Conservation (phyloP, 2,888 invertebrate genomes). For the Eupithecia insigniata region DNA sequence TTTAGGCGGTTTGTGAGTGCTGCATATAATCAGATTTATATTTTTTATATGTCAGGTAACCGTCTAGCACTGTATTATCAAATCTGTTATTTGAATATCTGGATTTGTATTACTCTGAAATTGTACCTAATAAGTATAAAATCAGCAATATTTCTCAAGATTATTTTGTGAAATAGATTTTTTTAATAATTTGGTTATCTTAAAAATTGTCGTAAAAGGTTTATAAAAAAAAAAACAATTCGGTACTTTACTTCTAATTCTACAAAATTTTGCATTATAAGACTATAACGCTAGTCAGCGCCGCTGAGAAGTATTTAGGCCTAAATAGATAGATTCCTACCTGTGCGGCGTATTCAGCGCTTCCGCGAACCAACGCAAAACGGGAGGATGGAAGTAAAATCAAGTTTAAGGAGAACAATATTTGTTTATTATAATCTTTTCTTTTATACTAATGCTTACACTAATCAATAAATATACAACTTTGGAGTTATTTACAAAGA, state of each 20-base stretch:
- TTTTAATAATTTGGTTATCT: not conserved
- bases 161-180: not conserved
- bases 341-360: not conserved
- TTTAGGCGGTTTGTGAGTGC: not conserved
- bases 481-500: conserved; percentile 76
- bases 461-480: conserved; percentile 79
- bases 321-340: not conserved
- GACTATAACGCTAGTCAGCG: not conserved
- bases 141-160: not conserved
- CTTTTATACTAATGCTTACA: conserved; percentile 62
- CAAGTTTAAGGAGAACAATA: conserved; percentile 62
- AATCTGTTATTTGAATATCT: not conserved
- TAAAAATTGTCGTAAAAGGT: not conserved
- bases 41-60: not conserved
- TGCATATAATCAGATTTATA: not conserved
- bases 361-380: conserved; percentile 28
- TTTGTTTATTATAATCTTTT: conserved; percentile 71
- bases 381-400: conserved; percentile 38
- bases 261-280: not conserved
- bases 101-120: not conserved
- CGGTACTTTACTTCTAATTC: not conserved
- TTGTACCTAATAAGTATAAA: too few relatives aligned
- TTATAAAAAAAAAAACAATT: too few relatives aligned
- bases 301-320: not conserved
- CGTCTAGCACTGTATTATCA: not conserved